Conservation (phyloP, 1,140 invertebrate genomes). For the Drosophila paulistorum region DNA sequence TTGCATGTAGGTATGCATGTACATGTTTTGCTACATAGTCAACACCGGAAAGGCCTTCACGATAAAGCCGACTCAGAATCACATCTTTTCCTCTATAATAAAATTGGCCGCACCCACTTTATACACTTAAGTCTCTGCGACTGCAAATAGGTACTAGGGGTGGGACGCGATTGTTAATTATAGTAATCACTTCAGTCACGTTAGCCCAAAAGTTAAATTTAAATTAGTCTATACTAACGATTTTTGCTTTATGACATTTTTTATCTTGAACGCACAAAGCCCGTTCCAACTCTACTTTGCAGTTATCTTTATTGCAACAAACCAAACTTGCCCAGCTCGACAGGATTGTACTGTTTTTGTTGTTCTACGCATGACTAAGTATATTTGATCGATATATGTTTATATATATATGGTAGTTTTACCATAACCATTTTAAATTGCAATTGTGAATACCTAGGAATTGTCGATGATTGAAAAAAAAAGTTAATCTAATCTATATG, state of each 20-base stretch:
- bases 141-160: too few species aligned
- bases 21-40: background rate
- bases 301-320: background rate
- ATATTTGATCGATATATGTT: background rate
- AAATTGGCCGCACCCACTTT: background rate
- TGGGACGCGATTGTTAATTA: too few species aligned
- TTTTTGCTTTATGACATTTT: background rate
- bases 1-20: slow-evolving; percentile 1
- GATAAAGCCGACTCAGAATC: background rate
- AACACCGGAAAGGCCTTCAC: slow-evolving; percentile 38
- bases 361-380: slow-evolving; percentile 35
- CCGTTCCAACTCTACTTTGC: background rate
- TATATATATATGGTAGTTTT: too few species aligned
- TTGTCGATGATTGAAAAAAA: slow-evolving; percentile 16
- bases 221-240: too few species aligned
- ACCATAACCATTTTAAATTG: slow-evolving; percentile 39
- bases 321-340: background rate
- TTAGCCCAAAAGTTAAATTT: too few species aligned
- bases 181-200: too few species aligned
- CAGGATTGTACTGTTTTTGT: background rate
- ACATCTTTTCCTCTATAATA: background rate
- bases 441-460: slow-evolving; percentile 43
- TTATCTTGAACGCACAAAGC: background rate
- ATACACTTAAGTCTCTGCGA: too few species aligned
- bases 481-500: background rate